A percentile compares a stretch with the other conserved stretches of the same genome.
These are phyloP conservation scores for Ooceraea biroi DNA, from an alignment of 1,140 invertebrate genomes.

Conservation along the genomic window DNA sequence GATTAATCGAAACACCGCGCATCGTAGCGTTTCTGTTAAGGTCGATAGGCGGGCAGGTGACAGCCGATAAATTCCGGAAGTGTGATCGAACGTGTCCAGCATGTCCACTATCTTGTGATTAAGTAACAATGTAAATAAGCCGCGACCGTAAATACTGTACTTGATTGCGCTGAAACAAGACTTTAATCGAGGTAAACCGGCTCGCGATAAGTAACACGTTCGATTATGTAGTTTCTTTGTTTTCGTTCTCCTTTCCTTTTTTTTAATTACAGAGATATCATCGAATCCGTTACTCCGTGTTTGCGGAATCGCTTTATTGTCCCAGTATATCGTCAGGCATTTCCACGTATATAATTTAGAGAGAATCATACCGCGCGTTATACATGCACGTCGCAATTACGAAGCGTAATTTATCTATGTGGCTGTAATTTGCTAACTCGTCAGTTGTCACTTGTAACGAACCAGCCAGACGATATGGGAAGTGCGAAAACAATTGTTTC, in stretches of 20 bases:
- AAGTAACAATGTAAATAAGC: background rate
- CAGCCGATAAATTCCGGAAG: too few relatives aligned
- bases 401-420: background rate
- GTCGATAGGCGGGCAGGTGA: too few relatives aligned
- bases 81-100: background rate
- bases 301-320: background rate
- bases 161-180: background rate
- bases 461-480: background rate
- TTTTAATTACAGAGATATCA: background rate
- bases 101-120: background rate
- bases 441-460: conserved; percentile 40
- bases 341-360: background rate
- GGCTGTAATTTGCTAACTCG: conserved; percentile 39
- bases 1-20: background rate
- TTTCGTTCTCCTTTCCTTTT: background rate
- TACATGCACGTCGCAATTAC: background rate
- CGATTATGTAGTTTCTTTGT: background rate
- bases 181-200: background rate
- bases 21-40: background rate
- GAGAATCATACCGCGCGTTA: background rate
- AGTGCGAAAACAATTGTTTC: conserved; percentile 22
- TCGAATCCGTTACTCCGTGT: background rate
- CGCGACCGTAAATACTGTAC: background rate
- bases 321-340: background rate
- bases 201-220: background rate